Conservation (phyloP, 2,113 vertebrate genomes). For the Pseudorectes ferrugineus region DNA sequence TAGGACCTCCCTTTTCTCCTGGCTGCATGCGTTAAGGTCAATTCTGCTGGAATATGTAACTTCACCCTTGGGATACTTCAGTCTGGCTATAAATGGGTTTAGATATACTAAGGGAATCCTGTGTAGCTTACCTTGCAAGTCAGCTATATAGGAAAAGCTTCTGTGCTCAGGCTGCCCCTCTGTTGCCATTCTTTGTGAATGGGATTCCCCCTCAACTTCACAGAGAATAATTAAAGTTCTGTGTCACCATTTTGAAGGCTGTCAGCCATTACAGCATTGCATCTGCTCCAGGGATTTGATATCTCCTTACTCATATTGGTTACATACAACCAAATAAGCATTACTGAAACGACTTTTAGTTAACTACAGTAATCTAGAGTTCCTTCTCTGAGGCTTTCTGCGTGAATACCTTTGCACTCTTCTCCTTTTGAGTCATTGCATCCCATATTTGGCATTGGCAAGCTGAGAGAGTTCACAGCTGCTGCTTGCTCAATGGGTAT, state of each 20-base stretch:
- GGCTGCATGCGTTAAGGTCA: not conserved
- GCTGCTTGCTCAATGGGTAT: conserved; percentile 5
- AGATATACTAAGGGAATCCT: not conserved
- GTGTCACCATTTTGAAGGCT: conserved; percentile 17
- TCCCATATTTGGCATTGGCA: not conserved
- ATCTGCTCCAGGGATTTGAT: not conserved
- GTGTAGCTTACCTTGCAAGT: not conserved
- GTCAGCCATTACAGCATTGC: not conserved
- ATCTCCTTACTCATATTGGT: not conserved
- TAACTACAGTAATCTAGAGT: not conserved
- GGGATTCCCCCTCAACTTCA: not conserved
- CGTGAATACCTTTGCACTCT: not conserved
- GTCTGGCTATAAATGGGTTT: not conserved
- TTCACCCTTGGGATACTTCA: not conserved
- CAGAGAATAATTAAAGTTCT: not conserved
- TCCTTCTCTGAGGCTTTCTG: not conserved
- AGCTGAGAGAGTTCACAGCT: not conserved
- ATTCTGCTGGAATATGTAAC: not conserved
- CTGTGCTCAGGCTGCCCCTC: not conserved
- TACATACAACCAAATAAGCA: not conserved
- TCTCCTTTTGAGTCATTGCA: not conserved
- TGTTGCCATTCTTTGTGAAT: not conserved
- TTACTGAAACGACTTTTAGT: not conserved
- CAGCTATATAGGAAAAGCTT: not conserved
- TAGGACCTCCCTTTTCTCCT: not conserved